These are phyloP conservation scores for Odontomyia ornata DNA, from an alignment of 2,888 invertebrate species.

Conservation along the genomic window DNA sequence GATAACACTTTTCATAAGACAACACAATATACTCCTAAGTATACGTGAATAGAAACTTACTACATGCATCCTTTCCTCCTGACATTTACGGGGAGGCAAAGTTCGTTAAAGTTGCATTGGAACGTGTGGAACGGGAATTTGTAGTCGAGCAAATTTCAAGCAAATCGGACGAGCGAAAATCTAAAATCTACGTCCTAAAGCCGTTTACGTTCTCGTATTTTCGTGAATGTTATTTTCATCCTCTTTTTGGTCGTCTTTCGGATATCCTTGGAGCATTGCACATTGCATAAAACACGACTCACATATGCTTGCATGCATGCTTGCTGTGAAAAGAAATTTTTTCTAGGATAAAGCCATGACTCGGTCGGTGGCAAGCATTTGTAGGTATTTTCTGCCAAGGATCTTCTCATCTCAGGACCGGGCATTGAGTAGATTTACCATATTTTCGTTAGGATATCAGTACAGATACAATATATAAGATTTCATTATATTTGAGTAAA, in stretches of 20 bases:
- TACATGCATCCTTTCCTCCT: background rate
- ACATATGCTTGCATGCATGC: constrained; percentile 41
- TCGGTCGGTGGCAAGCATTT: background rate
- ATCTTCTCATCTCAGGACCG: background rate
- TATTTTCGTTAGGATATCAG: constrained; percentile 27
- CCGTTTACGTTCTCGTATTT: constrained; percentile 29
- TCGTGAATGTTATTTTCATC: constrained; percentile 34
- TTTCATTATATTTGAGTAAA: constrained; percentile 19
- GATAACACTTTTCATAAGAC: constrained; percentile 18
- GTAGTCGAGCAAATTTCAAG: constrained; percentile 17
- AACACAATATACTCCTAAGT: background rate
- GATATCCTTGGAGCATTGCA: constrained; percentile 40
- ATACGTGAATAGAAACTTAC: background rate
- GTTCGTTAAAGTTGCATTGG: constrained; percentile 43
- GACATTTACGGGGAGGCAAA: background rate
- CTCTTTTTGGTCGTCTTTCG: constrained; percentile 14
- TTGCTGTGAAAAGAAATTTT: background rate
- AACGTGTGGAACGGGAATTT: constrained; percentile 32
- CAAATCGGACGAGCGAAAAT: constrained; percentile 14
- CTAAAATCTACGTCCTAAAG: constrained; percentile 39
- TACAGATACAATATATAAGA: constrained; percentile 9
- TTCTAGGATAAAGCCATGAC: background rate
- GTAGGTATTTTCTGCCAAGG: constrained; percentile 6
- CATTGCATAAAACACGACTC: constrained; percentile 40
- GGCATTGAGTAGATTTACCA: constrained; percentile 29